Evolutionary conservation across 2,888 invertebrate genomes (phyloP), one percentile per base, ranked within the genome.

Genomic region (Zaprionus bogoriensis): DNA sequence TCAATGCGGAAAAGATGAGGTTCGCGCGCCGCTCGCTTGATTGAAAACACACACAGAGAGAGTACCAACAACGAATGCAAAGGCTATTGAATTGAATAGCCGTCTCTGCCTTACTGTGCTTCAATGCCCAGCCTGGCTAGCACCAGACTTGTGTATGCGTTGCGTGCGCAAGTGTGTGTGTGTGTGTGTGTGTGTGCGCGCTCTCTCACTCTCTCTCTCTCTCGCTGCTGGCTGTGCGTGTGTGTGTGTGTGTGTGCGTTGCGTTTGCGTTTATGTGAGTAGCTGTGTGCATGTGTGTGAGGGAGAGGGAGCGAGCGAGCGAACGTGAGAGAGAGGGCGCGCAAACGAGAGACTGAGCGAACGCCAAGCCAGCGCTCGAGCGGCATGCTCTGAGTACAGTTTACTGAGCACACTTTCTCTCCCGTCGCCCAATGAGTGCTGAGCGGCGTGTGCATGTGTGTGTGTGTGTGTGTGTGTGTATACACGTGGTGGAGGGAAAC

Each of bases 51-150:
- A 89, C 88, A 89, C 86, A 87, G 87, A 79, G 88, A 80, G 88
- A 80, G 87, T 87, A 89, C 89, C 89, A 89, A 89, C 89, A 89
- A 89, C 89, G 87, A 87, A 89, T 89, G 89, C 87, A 88, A 85
- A 88, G 87, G 88, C 88, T 88, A 88, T 88, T 88, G 87, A 89
- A 89, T 89, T 89, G 87, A 88, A 88, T 88, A 81, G 87, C 82
- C 86, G 88, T 88, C 87, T 88, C 72, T 73, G 77, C 82, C 77
- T 74, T 84, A 67, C 80, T 75, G 70, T 75, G 75, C 80, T 74
- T 80, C 74, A 62, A 68, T 63, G 47, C 66, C 74, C 76, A 80
- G 74, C 63, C 66, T 68, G 74, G 67, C 59, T 72, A 72, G 72
- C 61, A 74, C 74, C 77, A 77, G 77, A 77, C 81, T 75, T 81